Evolutionary conservation across 1,140 invertebrate genomes (phyloP), one percentile per base, ranked within the genome.

Genomic region (Phthorimaea operculella): DNA sequence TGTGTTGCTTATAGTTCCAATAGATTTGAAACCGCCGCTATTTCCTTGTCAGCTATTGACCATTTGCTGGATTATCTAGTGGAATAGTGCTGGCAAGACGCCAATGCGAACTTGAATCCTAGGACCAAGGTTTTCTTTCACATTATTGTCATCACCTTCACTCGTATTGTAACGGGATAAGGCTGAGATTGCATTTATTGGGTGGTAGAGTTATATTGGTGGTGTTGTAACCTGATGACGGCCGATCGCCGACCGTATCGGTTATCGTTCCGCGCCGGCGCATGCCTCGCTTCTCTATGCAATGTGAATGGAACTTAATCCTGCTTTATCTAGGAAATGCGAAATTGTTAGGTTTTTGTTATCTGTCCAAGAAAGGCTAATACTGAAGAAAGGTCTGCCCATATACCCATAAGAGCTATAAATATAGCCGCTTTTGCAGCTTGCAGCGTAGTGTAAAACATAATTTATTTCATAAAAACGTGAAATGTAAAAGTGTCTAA

Each of bases 231-330:
- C 68, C 60, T 52, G 64, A 72, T 68, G 70, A 71, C 52, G 60
- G 58, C 54, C 61, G 63, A 61, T 64, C 64, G 58, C 52, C 59
- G 54, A 66, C 61, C 70, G 72, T 73, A 70, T 75, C 76, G 68
- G 66, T 61, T 69, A 55, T 64, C 69, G 70, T 71, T 72, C 66
- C 74, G 71, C 65, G 58, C 59, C 60, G 21, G 21, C 21, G 21
- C 52, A 44, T 51, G 62, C 63, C 54, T 58, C 51, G 39, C 11
- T 54, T 63, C 64, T 58, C 60, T 60, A 66, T 67, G 52, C 12
- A 66, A 51, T 71, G 64, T 69, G 67, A 72, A 70, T 68, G 62
- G 66, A 68, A 63, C 68, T 67, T 67, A 60, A 63, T 68, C 66
- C 68, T 71, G 63, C 57, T 69, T 28, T 28, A 28, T 28, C 21